Conservation (phyloP, 2,113 vertebrate genomes). For the Podocnemis expansa region DNA sequence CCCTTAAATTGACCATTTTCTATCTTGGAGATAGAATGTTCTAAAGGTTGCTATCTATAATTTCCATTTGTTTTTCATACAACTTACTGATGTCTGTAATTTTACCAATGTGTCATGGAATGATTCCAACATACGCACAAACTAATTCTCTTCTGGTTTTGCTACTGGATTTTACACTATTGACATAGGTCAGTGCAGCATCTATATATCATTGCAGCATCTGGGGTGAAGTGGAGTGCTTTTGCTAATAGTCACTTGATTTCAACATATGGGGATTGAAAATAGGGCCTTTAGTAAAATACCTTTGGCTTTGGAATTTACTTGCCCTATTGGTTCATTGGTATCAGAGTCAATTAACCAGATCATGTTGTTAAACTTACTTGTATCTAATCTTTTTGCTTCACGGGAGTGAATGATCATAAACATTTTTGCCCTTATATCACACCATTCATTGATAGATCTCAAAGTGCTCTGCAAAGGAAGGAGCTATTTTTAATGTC, state of each 20-base stretch:
- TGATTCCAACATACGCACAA: background rate
- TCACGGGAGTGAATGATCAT: background rate
- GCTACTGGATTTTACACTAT: background rate
- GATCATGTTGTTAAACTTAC: background rate
- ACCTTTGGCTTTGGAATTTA: background rate
- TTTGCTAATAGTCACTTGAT: background rate
- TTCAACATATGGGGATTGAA: background rate
- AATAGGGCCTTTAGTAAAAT: background rate
- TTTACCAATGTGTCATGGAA: background rate
- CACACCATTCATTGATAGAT: background rate
- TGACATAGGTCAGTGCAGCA: fast-evolving
- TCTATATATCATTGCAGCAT: background rate
- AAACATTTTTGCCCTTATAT: background rate
- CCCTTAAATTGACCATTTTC: background rate
- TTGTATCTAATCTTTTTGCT: background rate
- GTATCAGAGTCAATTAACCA: background rate
- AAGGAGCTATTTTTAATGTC: background rate
- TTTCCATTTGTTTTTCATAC: background rate
- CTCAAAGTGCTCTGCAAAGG: background rate
- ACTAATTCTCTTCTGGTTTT: background rate
- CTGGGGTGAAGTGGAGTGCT: background rate
- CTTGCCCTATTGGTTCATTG: fast-evolving
- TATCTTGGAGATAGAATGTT: background rate
- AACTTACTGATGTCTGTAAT: background rate
- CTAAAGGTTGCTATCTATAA: background rate